Conservation (phyloP, 2,797 vertebrate species). For the Emydoidea blandingii region DNA sequence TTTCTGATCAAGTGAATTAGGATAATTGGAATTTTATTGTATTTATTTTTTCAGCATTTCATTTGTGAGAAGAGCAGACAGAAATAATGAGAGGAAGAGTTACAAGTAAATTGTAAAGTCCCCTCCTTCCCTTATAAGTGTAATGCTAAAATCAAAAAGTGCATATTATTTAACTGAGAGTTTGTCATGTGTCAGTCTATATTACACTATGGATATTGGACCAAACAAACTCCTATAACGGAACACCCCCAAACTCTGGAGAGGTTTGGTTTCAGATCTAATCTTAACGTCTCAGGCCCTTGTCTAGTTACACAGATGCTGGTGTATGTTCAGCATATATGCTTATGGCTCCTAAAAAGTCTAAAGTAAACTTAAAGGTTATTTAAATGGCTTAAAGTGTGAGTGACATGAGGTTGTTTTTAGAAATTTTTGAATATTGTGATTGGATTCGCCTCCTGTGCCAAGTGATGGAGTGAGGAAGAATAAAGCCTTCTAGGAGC, state of each 20-base stretch:
- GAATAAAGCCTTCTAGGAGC: not conserved
- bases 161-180: not conserved
- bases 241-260: not conserved
- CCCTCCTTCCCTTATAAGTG: not conserved
- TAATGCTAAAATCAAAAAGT: not conserved
- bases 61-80: slow-evolving; percentile 17
- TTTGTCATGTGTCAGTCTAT: not conserved
- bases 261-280: not conserved
- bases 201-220: not conserved
- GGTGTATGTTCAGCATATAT: not conserved
- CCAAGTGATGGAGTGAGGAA: not conserved
- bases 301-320: not conserved
- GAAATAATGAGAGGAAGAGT: slow-evolving; percentile 15
- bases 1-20: not conserved
- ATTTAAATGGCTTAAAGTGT: not conserved
- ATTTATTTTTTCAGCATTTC: slow-evolving; percentile 51
- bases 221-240: not conserved
- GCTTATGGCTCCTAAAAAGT: not conserved
- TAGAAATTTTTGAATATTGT: not conserved
- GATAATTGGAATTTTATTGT: not conserved
- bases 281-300: not conserved
- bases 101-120: slow-evolving; percentile 5
- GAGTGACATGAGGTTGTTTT: not conserved
- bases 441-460: not conserved
- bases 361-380: not conserved